Conservation (phyloP, 2,797 vertebrate genomes). For the Varecia variegata region DNA sequence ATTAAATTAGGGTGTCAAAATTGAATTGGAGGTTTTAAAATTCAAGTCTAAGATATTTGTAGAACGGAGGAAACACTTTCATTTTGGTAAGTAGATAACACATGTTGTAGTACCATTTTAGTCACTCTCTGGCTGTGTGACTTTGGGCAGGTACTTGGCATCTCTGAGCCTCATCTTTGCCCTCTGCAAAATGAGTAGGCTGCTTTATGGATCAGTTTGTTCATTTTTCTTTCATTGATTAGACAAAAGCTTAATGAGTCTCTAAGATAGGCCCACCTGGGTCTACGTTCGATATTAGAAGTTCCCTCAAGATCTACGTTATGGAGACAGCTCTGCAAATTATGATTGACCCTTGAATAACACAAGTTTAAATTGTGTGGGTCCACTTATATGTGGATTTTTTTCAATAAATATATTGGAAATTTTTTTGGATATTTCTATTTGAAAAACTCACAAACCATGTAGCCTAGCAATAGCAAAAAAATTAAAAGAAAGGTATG, state of each 20-base stretch:
- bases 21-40: not conserved
- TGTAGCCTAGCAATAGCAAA: not conserved
- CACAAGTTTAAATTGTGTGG: not conserved
- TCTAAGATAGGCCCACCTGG: not conserved
- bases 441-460: not conserved
- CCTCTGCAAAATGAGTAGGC: not conserved
- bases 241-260: not conserved
- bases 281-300: not conserved
- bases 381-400: not conserved
- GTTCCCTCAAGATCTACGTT: not conserved
- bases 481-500: not conserved
- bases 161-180: not conserved
- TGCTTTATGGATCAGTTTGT: not conserved
- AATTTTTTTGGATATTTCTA: not conserved
- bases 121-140: not conserved
- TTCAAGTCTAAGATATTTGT: not conserved
- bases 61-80: not conserved
- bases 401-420: not conserved
- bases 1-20: not conserved
- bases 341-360: not conserved
- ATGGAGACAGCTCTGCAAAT: not conserved
- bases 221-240: not conserved
- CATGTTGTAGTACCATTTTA: not conserved
- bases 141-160: not conserved
- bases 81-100: not conserved